Evolutionary conservation across 2,113 vertebrate species (phyloP), one percentile per base, ranked within the genome.

Genomic region (Zingel zingel): DNA sequence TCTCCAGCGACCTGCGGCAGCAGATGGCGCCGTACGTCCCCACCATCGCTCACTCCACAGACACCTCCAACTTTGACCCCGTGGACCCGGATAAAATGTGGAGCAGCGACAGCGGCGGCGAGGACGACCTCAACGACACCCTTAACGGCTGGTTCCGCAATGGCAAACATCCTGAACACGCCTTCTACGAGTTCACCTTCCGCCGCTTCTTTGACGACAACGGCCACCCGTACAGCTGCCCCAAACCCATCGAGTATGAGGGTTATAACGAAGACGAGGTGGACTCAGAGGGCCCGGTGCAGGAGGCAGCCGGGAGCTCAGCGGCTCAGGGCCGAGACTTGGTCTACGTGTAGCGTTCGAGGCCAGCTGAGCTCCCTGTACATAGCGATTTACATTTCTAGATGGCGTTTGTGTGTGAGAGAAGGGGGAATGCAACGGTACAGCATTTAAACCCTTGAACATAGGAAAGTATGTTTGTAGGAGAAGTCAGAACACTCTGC

Each of bases 131-230:
- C 86, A 97, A 96, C 13, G 98, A 99, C 92, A 98, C 97, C 0
- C 97, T 99, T 7, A 97, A 96, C 0, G 93, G 96, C 82, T 99
- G 97, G 98, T 99, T 99, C 92, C 97, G 97, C 91, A 98, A 98
- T 7, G 98, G 98, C 70, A 98, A 99, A 82, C 98, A 99, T 90
- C 98, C 98, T 6, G 98, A 99, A 61, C 98, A 99, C 81, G 98
- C 98, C 84, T 99, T 99, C 89, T 99, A 99, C 87, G 98, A 99
- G 89, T 99, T 99, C 91, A 99, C 98, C 69, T 99, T 99, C 93
- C 96, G 98, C 39, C 97, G 98, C 82, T 99, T 99, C 96, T 99
- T 99, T 67, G 98, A 99, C 86, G 98, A 99, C 91, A 99, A 99
- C 86, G 98, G 98, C 19, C 97, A 99, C 86, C 98, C 98, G 0